A percentile compares a stretch with the other conserved stretches of the same genome.
phyloP scores from a whole-genome alignment of 2,888 invertebrate species.

The Eucera pruinosa region DNA sequence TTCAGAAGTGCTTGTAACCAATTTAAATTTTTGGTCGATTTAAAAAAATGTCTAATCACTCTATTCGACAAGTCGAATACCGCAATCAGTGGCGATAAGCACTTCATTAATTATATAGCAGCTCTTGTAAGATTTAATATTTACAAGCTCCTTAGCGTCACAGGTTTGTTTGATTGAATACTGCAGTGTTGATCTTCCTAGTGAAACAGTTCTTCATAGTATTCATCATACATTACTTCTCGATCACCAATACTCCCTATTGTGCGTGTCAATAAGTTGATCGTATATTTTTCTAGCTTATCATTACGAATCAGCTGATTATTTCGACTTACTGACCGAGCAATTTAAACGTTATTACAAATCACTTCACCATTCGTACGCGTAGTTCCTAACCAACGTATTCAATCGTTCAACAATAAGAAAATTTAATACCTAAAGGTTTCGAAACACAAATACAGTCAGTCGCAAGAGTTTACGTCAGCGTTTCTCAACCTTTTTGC shows the following conservation, averaged over 20 bases:
- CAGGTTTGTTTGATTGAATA: constrained; percentile 24
- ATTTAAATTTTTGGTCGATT: neutral
- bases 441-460: neutral
- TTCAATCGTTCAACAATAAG: neutral
- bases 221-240: constrained; percentile 16
- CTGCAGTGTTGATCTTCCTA: constrained; percentile 41
- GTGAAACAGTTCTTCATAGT: constrained; percentile 21
- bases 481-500: too few relatives aligned
- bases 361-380: constrained; percentile 7
- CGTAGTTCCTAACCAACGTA: neutral
- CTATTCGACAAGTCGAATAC: neutral
- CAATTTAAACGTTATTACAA: constrained; percentile 2
- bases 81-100: constrained; percentile 19
- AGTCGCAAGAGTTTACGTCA: too few relatives aligned
- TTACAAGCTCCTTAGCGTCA: constrained; percentile 43
- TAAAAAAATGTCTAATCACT: constrained; percentile 33
- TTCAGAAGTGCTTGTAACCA: constrained; percentile 11
- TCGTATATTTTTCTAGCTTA: constrained; percentile 24
- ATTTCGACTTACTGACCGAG: neutral
- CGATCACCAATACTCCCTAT: constrained; percentile 23
- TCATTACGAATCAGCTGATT: constrained; percentile 20
- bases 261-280: constrained; percentile 3
- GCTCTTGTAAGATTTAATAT: constrained; percentile 25
- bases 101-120: constrained; percentile 23
- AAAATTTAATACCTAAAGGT: constrained; percentile 4